phyloP scores from a whole-genome alignment of 2,113 vertebrate species.

The Sapayoa aenigma region DNA sequence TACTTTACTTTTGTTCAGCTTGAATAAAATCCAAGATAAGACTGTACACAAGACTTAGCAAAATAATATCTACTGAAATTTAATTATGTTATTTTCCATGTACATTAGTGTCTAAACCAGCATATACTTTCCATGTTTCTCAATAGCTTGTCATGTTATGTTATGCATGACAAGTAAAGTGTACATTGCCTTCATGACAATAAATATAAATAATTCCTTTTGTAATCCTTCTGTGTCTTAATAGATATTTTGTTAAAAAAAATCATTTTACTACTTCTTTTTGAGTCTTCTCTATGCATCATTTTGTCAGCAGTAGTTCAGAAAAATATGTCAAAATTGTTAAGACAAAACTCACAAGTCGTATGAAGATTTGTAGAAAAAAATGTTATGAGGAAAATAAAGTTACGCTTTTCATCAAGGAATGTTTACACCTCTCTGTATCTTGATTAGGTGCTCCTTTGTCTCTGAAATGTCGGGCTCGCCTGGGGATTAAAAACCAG shows the following conservation, averaged over 20 bases:
- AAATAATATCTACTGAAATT: background rate
- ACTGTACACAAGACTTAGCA: background rate
- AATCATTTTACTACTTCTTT: background rate
- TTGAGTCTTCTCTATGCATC: background rate
- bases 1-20: background rate
- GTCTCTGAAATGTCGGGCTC: slow-evolving; percentile 54
- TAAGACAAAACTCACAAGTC: background rate
- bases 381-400: background rate
- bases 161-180: background rate
- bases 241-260: background rate
- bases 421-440: background rate
- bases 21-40: background rate
- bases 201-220: background rate
- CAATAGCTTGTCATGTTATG: background rate
- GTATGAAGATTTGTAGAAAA: background rate
- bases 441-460: slow-evolving; percentile 44
- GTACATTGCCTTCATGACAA: background rate
- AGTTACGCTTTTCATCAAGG: background rate
- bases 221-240: background rate
- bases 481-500: slow-evolving; percentile 53
- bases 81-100: background rate
- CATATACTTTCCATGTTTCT: background rate
- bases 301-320: background rate
- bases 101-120: background rate
- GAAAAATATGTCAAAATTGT: background rate